These are phyloP conservation scores for Chlorospingus flavigularis DNA, from an alignment of 2,797 vertebrate genomes.

Conservation along the genomic window DNA sequence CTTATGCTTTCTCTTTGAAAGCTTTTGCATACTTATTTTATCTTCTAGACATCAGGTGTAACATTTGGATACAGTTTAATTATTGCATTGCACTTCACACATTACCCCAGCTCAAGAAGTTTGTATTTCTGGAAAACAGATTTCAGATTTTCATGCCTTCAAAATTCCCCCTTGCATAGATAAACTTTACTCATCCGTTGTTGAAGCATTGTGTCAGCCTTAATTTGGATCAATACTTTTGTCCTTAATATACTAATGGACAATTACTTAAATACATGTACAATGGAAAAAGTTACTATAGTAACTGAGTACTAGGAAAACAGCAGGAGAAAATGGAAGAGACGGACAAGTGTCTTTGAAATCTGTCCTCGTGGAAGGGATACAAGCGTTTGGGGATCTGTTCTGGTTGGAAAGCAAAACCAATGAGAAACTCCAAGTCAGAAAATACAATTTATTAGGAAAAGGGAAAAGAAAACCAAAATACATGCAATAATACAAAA, in stretches of 20 bases:
- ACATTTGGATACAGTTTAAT: background rate
- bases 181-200: background rate
- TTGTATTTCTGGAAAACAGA: background rate
- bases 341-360: background rate
- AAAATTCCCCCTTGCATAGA: background rate
- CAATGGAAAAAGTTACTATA: conserved; percentile 7
- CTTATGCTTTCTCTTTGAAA: background rate
- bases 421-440: too few species aligned
- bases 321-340: background rate
- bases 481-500: too few species aligned
- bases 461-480: too few species aligned
- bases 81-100: background rate
- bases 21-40: background rate
- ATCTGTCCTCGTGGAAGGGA: background rate
- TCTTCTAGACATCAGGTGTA: background rate
- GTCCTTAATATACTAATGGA: background rate
- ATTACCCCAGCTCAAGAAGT: background rate
- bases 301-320: conserved; percentile 6
- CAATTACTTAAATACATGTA: conserved; percentile 36
- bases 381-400: background rate
- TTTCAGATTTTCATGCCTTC: background rate
- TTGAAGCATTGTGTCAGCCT: background rate
- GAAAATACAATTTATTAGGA: too few species aligned
- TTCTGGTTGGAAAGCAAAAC: too few species aligned
- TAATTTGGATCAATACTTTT: conserved; percentile 58